Evolutionary conservation across 1,140 invertebrate genomes (phyloP).

Genomic region (Ooceraea biroi): DNA sequence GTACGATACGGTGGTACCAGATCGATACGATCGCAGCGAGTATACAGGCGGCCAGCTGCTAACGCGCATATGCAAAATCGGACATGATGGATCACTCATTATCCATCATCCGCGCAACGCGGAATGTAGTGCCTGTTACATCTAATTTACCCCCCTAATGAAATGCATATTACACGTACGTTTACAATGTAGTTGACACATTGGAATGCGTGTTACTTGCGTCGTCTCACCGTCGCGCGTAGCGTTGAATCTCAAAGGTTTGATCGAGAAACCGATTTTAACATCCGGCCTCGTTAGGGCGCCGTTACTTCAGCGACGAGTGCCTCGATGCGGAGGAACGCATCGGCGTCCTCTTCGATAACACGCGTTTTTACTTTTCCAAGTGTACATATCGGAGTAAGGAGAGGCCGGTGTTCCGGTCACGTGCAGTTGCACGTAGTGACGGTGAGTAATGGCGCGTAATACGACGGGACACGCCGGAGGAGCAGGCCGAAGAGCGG

Average conservation of each 20-base stretch:
- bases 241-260: not conserved
- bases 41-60: conserved; percentile 15
- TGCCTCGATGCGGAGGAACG: not conserved
- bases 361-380: conserved; percentile 4
- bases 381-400: not conserved
- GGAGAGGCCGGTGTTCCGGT: conserved; percentile 40
- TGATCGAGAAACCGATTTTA: not conserved
- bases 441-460: conserved; percentile 60
- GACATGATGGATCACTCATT: conserved; percentile 51
- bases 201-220: not conserved
- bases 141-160: conserved; percentile 44
- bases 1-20: conserved; percentile 10
- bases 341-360: not conserved
- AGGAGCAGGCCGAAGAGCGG: not conserved
- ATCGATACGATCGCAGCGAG: conserved; percentile 21
- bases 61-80: conserved; percentile 52
- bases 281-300: not conserved
- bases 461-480: not conserved
- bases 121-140: conserved; percentile 43
- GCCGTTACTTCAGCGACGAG: not conserved
- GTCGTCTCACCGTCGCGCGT: no score
- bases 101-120: conserved; percentile 47
- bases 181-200: conserved; percentile 24
- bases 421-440: conserved; percentile 56
- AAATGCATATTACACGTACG: conserved; percentile 41